Evolutionary conservation across 1,140 invertebrate species (phyloP).

Genomic region (Nylanderia fulva): DNA sequence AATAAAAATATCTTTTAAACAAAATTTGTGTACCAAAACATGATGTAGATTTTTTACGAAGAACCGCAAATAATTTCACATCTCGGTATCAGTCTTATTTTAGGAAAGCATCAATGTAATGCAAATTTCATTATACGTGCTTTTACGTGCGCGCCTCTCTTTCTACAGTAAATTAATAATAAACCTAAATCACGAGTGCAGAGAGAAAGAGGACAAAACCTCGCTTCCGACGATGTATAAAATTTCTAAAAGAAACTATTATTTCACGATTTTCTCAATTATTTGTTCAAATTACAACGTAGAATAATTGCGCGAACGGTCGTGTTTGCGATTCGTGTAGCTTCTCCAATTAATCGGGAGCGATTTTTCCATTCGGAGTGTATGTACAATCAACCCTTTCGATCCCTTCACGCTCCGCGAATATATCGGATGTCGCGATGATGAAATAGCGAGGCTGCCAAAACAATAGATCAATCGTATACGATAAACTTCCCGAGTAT

Average conservation of each 20-base stretch:
- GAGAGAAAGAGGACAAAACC: not conserved
- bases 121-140: not conserved
- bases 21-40: not conserved
- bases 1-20: too few relatives aligned
- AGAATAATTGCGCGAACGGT: not conserved
- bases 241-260: not conserved
- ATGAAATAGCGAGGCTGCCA: not conserved
- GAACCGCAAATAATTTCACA: not conserved
- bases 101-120: not conserved
- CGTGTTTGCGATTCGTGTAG: too few relatives aligned
- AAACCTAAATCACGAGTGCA: not conserved
- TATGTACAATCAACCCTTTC: not conserved
- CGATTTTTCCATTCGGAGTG: not conserved
- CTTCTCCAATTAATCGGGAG: slow-evolving; percentile 14
- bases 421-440: not conserved
- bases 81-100: not conserved
- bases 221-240: not conserved
- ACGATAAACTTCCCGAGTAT: slow-evolving; percentile 12
- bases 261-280: not conserved
- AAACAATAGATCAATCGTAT: slow-evolving; percentile 45
- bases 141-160: not conserved
- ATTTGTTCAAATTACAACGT: not conserved
- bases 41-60: not conserved
- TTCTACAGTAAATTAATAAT: not conserved
- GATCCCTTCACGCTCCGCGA: not conserved